Base-by-base conservation (phyloP, 2,888 invertebrate species). In the Eupeodes luniger region DNA sequence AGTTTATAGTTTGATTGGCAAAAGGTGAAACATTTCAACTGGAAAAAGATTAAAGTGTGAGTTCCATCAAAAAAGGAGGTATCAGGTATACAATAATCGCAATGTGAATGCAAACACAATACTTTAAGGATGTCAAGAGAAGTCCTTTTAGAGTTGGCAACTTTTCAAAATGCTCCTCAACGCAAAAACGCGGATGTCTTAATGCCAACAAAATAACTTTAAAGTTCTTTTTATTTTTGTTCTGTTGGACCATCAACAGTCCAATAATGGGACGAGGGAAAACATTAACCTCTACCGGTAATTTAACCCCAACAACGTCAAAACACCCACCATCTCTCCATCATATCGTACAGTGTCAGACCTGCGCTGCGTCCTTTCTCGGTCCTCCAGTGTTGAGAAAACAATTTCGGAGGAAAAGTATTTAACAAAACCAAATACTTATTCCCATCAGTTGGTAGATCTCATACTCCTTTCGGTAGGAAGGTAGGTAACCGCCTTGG, bases 391-490 rank as follows among this genome's bases (percentile, higher is more conserved):
- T 80, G 76, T 53, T 66, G 74, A 75, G 74, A 62, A 85, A 89
- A 89, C 85, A 81, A 89, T 85, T 89, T 89, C 79, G 59, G 27
- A 67, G 55, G 81, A 81, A 82, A 89, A 89, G 79, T 85, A 89
- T 89, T 89, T 85, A 78, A 85, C 88, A 79, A 85, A 89, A 89
- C 85, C 89, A 74, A 89, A 79, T 85, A 72, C 72, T 69, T 75
- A 76, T 82, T 82, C 70, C 47, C 77, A 70, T 70, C 40, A 89
- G 78, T 81, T 76, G 81, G 79, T 66, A 81, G 69, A 66, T 36
- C 44, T 57, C 80, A 59, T 14, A 6, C 67, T 34, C 74, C 66
- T 72, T 44, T 72, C n/a, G 47, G 47, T 19, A 19, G 27, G 27
- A 1, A 27, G 27, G 27, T 62, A 44, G 82, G 64, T 12, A 78